A percentile compares a stretch with the other conserved stretches of the same genome.
Evolutionary conservation across 2,888 invertebrate species (phyloP).

Genomic region (Lysandra bellargus): DNA sequence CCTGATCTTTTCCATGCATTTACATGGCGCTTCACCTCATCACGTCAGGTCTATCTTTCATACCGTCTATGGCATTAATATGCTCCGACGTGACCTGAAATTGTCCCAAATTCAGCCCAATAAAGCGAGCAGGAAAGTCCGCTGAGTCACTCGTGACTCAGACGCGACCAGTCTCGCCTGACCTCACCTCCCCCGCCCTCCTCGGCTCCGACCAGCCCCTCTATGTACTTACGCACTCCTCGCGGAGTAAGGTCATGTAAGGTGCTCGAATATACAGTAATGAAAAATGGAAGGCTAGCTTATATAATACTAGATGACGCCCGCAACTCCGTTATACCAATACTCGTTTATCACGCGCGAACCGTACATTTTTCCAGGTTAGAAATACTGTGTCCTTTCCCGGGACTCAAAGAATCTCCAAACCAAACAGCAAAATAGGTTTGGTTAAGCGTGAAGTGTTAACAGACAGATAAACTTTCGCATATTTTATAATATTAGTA

Average conservation of each 20-base stretch:
- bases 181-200: constrained; percentile 47
- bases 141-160: constrained; percentile 50
- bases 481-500: too few species aligned
- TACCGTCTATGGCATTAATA: neutral
- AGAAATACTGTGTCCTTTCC: too few species aligned
- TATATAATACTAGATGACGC: too few species aligned
- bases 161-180: constrained; percentile 46
- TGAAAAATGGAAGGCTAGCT: neutral
- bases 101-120: constrained; percentile 36
- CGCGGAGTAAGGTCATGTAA: neutral
- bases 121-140: constrained; percentile 51
- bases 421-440: too few species aligned
- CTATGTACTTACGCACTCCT: neutral
- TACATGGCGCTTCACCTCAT: neutral
- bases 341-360: too few species aligned
- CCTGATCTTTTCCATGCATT: neutral
- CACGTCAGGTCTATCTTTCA: neutral
- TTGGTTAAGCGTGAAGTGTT: too few species aligned
- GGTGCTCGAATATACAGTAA: too few species aligned
- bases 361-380: too few species aligned
- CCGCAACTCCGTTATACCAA: too few species aligned
- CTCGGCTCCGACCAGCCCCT: constrained; percentile 38
- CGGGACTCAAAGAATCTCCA: too few species aligned
- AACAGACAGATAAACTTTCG: too few species aligned
- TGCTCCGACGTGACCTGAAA: neutral